Evolutionary conservation across 2,113 vertebrate species (phyloP).

Genomic region (Pterocles orientalis): DNA sequence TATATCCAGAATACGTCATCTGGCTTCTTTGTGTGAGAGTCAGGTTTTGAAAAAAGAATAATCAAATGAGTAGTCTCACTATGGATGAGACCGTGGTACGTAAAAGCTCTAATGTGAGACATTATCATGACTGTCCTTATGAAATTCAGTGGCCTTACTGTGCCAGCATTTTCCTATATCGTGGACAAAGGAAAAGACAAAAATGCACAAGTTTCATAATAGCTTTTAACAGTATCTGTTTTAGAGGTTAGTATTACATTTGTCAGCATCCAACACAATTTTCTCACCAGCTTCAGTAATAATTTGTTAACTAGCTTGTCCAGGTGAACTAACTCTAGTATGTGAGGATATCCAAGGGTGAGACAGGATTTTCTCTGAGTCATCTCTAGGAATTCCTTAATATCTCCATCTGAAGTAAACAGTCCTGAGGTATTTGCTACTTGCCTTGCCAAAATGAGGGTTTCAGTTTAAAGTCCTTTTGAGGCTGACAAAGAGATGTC

Average conservation of each 20-base stretch:
- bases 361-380: not conserved
- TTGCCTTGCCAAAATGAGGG: not conserved
- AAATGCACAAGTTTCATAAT: not conserved
- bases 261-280: not conserved
- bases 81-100: not conserved
- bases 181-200: not conserved
- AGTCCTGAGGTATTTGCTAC: not conserved
- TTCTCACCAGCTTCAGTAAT: not conserved
- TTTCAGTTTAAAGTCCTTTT: not conserved
- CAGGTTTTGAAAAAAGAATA: not conserved
- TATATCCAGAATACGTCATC: not conserved
- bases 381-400: not conserved
- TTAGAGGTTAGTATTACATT: constrained; percentile 9
- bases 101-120: not conserved
- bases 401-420: not conserved
- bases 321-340: not conserved
- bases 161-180: constrained; percentile 21
- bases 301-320: not conserved
- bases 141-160: not conserved
- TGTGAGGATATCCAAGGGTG: not conserved
- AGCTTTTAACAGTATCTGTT: constrained; percentile 25
- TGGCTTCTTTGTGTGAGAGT: not conserved
- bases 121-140: constrained; percentile 3
- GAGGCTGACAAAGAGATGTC: not conserved
- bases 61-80: not conserved